Evolutionary conservation across 1,140 invertebrate species (phyloP).

Genomic region (Lordiphosa clarofinis): DNA sequence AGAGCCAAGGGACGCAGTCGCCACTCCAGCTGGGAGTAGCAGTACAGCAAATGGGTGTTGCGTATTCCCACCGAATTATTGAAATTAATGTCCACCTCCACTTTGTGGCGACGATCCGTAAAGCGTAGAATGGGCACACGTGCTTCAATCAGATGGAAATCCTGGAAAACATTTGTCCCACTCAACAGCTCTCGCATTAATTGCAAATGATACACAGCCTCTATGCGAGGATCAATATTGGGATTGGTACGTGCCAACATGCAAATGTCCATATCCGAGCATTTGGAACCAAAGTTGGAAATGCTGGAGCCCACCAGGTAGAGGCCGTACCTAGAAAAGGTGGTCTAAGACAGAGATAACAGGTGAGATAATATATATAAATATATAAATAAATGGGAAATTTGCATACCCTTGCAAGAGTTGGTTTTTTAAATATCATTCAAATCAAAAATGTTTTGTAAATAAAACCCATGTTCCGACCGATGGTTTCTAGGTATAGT

Average conservation of each 20-base stretch:
- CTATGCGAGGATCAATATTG: slow-evolving; percentile 66
- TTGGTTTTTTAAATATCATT: too few relatives aligned
- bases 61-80: slow-evolving; percentile 97
- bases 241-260: slow-evolving; percentile 88
- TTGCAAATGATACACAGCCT: slow-evolving; percentile 67
- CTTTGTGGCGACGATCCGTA: slow-evolving; percentile 84
- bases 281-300: slow-evolving; percentile 94
- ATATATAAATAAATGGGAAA: too few relatives aligned
- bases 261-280: slow-evolving; percentile 97
- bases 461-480: too few relatives aligned
- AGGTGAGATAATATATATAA: background rate
- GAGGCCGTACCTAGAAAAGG: slow-evolving; percentile 88
- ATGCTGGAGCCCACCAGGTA: slow-evolving; percentile 98
- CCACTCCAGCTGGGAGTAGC: slow-evolving; percentile 95
- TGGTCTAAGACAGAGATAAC: slow-evolving; percentile 80
- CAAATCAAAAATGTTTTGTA: too few relatives aligned
- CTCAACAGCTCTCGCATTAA: slow-evolving; percentile 58
- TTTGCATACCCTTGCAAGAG: too few relatives aligned
- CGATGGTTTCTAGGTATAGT: too few relatives aligned
- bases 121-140: slow-evolving; percentile 97
- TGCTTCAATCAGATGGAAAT: slow-evolving; percentile 91
- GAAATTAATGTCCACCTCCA: slow-evolving; percentile 98
- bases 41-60: slow-evolving; percentile 96
- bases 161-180: slow-evolving; percentile 81
- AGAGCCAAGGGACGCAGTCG: slow-evolving; percentile 94